A percentile compares a stretch with the other conserved stretches of the same genome.
Conservation (phyloP, 1,140 invertebrate genomes). For the Meloidogyne exigua region DNA sequence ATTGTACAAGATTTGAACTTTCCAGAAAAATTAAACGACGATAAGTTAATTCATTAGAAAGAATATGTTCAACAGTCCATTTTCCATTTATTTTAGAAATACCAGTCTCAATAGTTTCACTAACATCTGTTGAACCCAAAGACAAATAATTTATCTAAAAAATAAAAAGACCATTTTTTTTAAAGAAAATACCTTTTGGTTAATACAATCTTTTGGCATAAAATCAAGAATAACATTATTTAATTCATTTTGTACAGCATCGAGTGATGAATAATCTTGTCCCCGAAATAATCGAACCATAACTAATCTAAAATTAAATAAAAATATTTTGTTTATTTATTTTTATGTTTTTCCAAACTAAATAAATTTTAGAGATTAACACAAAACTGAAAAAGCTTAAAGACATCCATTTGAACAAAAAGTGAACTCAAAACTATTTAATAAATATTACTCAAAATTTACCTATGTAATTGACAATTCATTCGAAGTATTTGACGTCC, state of each 20-base stretch:
- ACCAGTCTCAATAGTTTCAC: conserved; percentile 39
- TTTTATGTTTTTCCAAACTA: too few relatives aligned
- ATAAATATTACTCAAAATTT: too few relatives aligned
- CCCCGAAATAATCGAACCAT: conserved; percentile 33
- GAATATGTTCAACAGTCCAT: conserved; percentile 57
- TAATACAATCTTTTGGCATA: conserved; percentile 33
- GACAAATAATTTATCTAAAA: conserved; percentile 55
- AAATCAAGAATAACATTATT: conserved; percentile 37
- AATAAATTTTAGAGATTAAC: too few relatives aligned
- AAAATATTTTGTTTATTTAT: background rate
- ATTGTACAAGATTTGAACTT: conserved; percentile 48
- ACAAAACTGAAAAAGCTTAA: too few relatives aligned
- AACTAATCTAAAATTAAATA: background rate
- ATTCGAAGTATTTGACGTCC: conserved; percentile 44
- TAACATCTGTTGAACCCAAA: conserved; percentile 46
- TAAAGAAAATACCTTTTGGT: conserved; percentile 20
- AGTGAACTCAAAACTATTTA: too few relatives aligned
- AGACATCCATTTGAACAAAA: too few relatives aligned
- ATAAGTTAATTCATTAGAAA: conserved; percentile 19
- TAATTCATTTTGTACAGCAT: conserved; percentile 39
- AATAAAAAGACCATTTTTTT: background rate
- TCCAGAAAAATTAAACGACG: conserved; percentile 52
- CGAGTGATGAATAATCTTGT: conserved; percentile 38
- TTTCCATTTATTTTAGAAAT: conserved; percentile 48
- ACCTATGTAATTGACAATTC: conserved; percentile 46